These are phyloP conservation scores for Sturnira hondurensis DNA, from an alignment of 2,113 vertebrate species.

Conservation along the genomic window DNA sequence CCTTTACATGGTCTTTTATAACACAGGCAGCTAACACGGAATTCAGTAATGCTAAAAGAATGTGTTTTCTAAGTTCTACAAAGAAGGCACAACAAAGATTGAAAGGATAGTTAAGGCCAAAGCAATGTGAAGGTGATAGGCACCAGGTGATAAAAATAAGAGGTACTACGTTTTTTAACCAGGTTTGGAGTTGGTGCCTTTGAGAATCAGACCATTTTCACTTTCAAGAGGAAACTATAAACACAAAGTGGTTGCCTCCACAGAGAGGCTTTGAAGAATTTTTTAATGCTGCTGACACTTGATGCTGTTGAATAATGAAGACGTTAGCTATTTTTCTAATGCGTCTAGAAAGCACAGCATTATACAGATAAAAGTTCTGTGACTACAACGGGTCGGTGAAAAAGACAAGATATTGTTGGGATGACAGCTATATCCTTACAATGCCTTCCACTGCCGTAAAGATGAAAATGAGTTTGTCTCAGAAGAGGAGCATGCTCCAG, in stretches of 20 bases:
- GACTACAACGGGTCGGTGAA: background rate
- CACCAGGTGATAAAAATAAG: conserved; percentile 9
- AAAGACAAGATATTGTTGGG: background rate
- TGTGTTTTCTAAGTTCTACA: background rate
- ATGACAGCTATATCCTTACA: background rate
- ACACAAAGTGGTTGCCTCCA: background rate
- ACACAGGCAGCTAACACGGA: background rate
- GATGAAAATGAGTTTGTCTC: background rate
- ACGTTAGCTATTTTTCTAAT: background rate
- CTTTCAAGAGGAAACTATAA: background rate
- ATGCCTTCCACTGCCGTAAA: background rate
- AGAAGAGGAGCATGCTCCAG: background rate
- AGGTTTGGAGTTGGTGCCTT: background rate
- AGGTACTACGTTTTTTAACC: background rate
- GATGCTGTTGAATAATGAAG: background rate
- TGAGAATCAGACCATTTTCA: background rate
- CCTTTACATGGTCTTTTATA: conserved; percentile 1
- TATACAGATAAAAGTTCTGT: background rate
- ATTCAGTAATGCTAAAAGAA: background rate
- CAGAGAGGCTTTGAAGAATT: background rate
- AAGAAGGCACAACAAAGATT: conserved; percentile 37
- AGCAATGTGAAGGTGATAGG: background rate
- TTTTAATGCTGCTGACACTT: background rate
- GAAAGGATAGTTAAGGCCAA: conserved; percentile 34
- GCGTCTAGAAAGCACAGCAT: background rate